Percentiles rank a stretch among this genome's conserved stretches.
Evolutionary conservation across 2,888 invertebrate species (phyloP).

Genomic region (Ischnus inquisitorius): DNA sequence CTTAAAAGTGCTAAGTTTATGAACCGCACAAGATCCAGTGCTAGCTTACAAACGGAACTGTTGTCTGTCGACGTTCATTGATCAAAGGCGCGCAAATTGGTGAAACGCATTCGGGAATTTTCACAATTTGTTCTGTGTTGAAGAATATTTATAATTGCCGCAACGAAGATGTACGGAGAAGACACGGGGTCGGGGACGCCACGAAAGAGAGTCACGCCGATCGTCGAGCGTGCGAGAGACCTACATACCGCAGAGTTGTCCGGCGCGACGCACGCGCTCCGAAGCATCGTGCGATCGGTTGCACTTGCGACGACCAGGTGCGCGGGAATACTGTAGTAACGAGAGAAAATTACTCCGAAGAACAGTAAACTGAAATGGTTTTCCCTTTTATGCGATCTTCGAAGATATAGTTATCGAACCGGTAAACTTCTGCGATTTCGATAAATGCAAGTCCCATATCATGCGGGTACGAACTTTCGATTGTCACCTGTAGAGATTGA

Average conservation of each 20-base stretch:
- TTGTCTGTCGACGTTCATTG: neutral
- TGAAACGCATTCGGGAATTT: constrained; percentile 46
- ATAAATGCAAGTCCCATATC: too few relatives aligned
- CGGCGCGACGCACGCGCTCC: constrained; percentile 19
- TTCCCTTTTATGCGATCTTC: constrained; percentile 33
- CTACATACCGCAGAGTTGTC: constrained; percentile 62
- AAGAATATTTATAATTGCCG: constrained; percentile 32
- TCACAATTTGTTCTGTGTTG: constrained; percentile 58
- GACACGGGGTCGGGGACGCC: constrained; percentile 8
- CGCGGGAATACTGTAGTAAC: constrained; percentile 37
- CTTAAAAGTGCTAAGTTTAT: neutral
- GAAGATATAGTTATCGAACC: neutral
- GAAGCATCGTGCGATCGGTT: constrained; percentile 22
- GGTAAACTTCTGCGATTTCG: neutral
- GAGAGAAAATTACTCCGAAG: constrained; percentile 40
- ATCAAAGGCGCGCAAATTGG: constrained; percentile 20
- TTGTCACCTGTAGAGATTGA: too few relatives aligned
- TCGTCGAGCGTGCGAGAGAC: constrained; percentile 46
- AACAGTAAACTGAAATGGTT: constrained; percentile 21
- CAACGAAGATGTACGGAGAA: constrained; percentile 11
- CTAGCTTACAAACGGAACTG: neutral
- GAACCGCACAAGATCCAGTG: neutral
- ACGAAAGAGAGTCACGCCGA: constrained; percentile 31
- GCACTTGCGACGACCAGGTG: constrained; percentile 23
- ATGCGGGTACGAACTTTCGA: too few relatives aligned